Percentiles rank a stretch among this genome's conserved stretches.
These are phyloP conservation scores for Drosophila ohnishii DNA, from an alignment of 1,140 invertebrate genomes.

Conservation along the genomic window DNA sequence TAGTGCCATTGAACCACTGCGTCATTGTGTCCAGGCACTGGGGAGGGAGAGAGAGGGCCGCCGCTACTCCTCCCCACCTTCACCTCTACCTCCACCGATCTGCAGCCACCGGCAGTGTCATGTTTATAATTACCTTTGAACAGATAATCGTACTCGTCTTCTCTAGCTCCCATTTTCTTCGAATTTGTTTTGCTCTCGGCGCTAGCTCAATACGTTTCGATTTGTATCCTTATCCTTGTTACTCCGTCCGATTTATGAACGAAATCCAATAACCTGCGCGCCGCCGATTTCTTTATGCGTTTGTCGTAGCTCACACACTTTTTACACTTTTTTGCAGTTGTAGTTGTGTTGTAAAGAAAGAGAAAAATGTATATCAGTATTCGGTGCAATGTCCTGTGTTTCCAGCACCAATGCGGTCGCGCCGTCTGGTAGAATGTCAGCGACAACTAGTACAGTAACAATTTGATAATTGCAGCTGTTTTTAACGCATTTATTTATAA, in stretches of 20 bases:
- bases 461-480: conserved; percentile 35
- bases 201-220: conserved; percentile 36
- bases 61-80: conserved; percentile 29
- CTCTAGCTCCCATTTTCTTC: conserved; percentile 94
- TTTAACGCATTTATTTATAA: conserved; percentile 69
- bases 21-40: conserved; percentile 45
- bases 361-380: conserved; percentile 73
- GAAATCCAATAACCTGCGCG: conserved; percentile 77
- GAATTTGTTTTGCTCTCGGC: conserved; percentile 44
- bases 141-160: conserved; percentile 99
- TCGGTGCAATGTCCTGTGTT: conserved; percentile 19
- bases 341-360: conserved; percentile 72
- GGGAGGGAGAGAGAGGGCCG: conserved; percentile 12
- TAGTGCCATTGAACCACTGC: conserved; percentile 68
- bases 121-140: conserved; percentile 95
- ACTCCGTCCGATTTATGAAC: conserved; percentile 47
- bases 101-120: conserved; percentile 30
- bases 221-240: conserved; percentile 23
- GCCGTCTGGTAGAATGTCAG: conserved; percentile 5
- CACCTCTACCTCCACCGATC: conserved; percentile 9
- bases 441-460: conserved; percentile 28
- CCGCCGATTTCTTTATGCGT: conserved; percentile 75
- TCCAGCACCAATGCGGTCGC: conserved; percentile 1
- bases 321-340: conserved; percentile 74
- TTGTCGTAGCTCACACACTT: conserved; percentile 73